Base-by-base conservation (phyloP, 1,140 invertebrate species). In the Drosophila sp. region DNA sequence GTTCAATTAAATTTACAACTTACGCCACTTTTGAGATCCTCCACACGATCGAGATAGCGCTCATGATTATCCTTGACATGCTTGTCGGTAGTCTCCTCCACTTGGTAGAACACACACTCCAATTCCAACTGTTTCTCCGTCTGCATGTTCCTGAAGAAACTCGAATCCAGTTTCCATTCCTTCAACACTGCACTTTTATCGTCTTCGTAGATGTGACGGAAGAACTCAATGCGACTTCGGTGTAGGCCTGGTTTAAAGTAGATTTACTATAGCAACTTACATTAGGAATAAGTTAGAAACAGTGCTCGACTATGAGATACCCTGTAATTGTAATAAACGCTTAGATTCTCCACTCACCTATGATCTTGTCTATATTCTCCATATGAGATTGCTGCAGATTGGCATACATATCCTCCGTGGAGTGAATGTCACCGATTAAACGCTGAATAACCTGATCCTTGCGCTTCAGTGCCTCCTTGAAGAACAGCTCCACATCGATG, bases 321-420 rank as follows among this genome's bases (percentile, higher is more conserved):
- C 27, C 7, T 29, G 27, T 29, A 29, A n/a, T n/a, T n/a, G n/a
- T n/a, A n/a, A n/a, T n/a, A 4, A 36, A 36, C 34, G 9, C 7
- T 9, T 2, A 16, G 27, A 4, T 29, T 29, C n/a, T 0, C 29
- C 50, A 7, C 76, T 87, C 93, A 96, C 95, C 93, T 56, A 96
- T 93, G 75, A 96, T 94, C 76, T 94, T 92, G 72, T 95, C 93
- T 13, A 97, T 93, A 40, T 93, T 94, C 62, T 94, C 93, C 34
- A 95, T 94, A 78, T 97, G 96, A 0, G 94, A 93, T 71, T 95
- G 94, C 57, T 91, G 87, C 56, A 92, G 16, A 54, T 84, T 92
- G 18, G 84, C 93, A 75, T 97, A 96, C 91, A 96, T 95, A 9
- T 94, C 92, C 89, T 97, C 95, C 0, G 95, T 93, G 74, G 94